These are phyloP conservation scores for Melipona quadrifasciata DNA, from an alignment of 1,140 invertebrate species.

Conservation along the genomic window DNA sequence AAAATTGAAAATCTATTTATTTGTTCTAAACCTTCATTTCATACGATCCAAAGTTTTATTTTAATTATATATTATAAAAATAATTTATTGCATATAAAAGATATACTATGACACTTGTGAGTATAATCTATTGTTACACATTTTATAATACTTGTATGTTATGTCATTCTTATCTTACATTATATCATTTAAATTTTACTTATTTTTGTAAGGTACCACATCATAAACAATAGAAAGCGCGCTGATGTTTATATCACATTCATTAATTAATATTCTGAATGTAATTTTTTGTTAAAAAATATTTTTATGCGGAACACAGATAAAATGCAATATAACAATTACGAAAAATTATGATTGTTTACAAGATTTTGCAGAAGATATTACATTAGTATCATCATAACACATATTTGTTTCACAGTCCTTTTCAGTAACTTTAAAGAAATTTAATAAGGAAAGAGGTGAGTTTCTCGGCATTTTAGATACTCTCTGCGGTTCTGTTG, in stretches of 20 bases:
- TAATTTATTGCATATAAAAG: constrained; percentile 63
- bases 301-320: background rate
- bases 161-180: constrained; percentile 33
- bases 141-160: constrained; percentile 23
- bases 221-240: constrained; percentile 18
- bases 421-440: constrained; percentile 65
- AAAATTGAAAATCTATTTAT: constrained; percentile 25
- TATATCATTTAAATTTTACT: constrained; percentile 40
- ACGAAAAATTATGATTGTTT: background rate
- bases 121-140: constrained; percentile 33
- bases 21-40: background rate
- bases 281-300: background rate
- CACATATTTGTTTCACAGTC: constrained; percentile 58
- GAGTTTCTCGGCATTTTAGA: constrained; percentile 64
- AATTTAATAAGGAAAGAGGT: constrained; percentile 71
- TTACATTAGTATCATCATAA: constrained; percentile 34
- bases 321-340: background rate
- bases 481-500: constrained; percentile 70
- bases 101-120: constrained; percentile 33
- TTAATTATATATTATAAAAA: constrained; percentile 58
- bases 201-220: constrained; percentile 31
- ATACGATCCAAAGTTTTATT: background rate
- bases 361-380: constrained; percentile 33
- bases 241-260: constrained; percentile 12
- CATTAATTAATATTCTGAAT: background rate